Evolutionary conservation across 2,888 invertebrate species (phyloP), one percentile per base, ranked within the genome.

Genomic region (Agonopterix arenella): DNA sequence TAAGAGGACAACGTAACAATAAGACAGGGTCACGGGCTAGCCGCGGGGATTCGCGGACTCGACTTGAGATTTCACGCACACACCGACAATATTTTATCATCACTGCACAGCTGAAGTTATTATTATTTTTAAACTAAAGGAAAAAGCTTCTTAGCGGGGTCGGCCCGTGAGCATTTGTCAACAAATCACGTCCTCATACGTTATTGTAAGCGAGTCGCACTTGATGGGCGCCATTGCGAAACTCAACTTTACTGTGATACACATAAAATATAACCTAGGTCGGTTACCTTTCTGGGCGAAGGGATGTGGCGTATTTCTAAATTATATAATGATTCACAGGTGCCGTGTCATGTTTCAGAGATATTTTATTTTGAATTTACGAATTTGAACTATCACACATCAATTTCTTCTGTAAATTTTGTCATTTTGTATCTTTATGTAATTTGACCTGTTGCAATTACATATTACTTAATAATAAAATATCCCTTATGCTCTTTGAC

Each of bases 121-220:
- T 75, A 73, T 78, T 75, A 73, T 79, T 79, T 80, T 76, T 73
- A 70, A 73, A 73, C 68, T 68, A 65, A 60, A 72, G 59, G 57
- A 65, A 58, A 70, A 71, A 76, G 65, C 73, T 62, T 58, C 70
- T 69, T 68, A 62, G 59, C 53, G 11, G 49, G 52, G 45, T 40
- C 28, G 51, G 48, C 44, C 42, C 16, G 48, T 59, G 55, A 72
- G 69, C 72, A 75, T 80, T 79, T 78, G 76, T 78, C 81, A 78
- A 74, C 76, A 71, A 80, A 81, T 80, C 80, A 77, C 76, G 73
- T 70, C 66, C 66, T 64, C 66, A 60, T 67, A 66, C 64, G 69
- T 67, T 70, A 69, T 70, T 68, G 68, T 68, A 66, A 68, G 60
- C 58, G 58, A 61, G 60, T 57, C 59, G 58, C 66, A 61, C 59